A percentile compares a stretch with the other conserved stretches of the same genome.
phyloP scores from a whole-genome alignment of 2,797 vertebrate genomes.

The Rhynchonycteris naso region DNA sequence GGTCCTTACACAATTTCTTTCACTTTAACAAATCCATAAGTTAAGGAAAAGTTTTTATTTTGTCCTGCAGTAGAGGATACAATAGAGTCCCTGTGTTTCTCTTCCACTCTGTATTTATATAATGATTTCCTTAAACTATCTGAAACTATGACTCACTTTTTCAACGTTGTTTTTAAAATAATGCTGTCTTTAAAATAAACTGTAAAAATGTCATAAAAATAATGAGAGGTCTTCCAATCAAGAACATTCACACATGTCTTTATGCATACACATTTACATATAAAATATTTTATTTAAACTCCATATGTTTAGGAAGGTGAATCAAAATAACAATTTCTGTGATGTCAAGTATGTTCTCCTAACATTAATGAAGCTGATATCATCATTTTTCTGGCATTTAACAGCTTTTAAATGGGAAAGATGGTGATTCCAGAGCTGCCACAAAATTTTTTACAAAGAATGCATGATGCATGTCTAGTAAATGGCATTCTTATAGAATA shows the following conservation, averaged over 20 bases:
- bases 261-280: not conserved
- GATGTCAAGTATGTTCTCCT: not conserved
- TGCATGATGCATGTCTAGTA: not conserved
- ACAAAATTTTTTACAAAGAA: not conserved
- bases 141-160: too few species aligned
- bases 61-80: too few species aligned
- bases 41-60: too few species aligned
- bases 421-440: not conserved
- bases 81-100: too few species aligned
- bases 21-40: too few species aligned
- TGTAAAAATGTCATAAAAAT: slow-evolving; percentile 53
- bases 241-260: not conserved
- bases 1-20: too few species aligned
- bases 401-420: not conserved
- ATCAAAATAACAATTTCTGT: not conserved
- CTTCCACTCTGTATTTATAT: too few species aligned
- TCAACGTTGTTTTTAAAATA: slow-evolving; percentile 68
- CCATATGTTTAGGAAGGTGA: not conserved
- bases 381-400: not conserved
- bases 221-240: not conserved
- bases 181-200: slow-evolving; percentile 81
- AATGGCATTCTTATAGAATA: not conserved
- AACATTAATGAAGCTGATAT: not conserved
- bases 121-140: too few species aligned
- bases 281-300: not conserved